Evolutionary conservation across 2,113 vertebrate genomes (phyloP).

Genomic region (Sialia sialis): DNA sequence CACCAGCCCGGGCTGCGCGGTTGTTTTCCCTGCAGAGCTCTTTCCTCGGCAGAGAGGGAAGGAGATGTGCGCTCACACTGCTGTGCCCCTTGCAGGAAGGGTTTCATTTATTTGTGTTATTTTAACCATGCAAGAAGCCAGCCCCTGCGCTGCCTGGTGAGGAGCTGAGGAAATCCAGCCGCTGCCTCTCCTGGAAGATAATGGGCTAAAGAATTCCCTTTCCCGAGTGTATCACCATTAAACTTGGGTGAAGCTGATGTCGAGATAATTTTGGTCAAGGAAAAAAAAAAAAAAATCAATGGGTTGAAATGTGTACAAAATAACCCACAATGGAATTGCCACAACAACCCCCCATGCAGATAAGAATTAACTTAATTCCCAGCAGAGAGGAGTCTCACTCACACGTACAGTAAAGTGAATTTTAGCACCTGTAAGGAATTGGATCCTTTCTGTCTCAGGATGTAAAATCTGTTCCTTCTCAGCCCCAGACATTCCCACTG

Average conservation of each 20-base stretch:
- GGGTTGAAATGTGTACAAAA: background rate
- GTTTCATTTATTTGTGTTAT: background rate
- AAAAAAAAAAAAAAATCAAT: background rate
- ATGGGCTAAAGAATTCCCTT: background rate
- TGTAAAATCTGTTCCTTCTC: background rate
- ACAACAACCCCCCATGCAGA: background rate
- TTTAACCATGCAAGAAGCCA: background rate
- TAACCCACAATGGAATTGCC: background rate
- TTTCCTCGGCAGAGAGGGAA: fast-evolving
- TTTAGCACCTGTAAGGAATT: background rate
- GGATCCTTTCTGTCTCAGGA: background rate
- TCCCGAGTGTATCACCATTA: background rate
- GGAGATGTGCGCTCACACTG: background rate
- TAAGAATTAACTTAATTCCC: background rate
- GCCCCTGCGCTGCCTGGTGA: background rate
- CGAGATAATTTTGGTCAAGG: background rate
- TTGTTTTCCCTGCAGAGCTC: background rate
- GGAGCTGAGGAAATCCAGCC: background rate
- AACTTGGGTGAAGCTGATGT: background rate
- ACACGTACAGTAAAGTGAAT: fast-evolving
- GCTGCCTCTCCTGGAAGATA: background rate
- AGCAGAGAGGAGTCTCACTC: background rate
- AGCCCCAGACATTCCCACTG: too few species aligned
- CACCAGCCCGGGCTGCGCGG: background rate
- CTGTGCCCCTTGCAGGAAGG: background rate